Evolutionary conservation across 2,113 vertebrate genomes (phyloP).

Genomic region (Formicarius rufipectus): DNA sequence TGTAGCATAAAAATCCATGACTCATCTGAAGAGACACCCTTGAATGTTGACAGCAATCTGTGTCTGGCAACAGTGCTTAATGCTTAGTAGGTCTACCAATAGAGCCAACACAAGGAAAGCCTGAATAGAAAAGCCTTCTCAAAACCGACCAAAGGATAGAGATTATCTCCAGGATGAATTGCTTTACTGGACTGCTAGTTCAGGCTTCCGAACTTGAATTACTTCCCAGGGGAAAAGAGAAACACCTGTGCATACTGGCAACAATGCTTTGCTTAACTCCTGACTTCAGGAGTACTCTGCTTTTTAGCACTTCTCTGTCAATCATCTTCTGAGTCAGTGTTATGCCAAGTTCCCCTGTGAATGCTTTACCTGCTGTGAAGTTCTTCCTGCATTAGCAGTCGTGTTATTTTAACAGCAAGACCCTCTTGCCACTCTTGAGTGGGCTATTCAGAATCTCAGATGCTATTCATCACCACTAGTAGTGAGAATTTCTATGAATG

Average conservation of each 20-base stretch:
- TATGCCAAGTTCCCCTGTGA: background rate
- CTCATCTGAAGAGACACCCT: background rate
- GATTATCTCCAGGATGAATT: background rate
- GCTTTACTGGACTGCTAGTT: background rate
- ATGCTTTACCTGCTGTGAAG: background rate
- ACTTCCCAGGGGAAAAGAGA: background rate
- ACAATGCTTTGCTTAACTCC: background rate
- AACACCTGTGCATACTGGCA: background rate
- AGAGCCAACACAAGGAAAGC: background rate
- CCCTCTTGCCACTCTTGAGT: background rate
- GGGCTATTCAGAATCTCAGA: background rate
- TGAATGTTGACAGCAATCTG: background rate
- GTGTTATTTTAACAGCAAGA: background rate
- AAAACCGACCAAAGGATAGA: background rate
- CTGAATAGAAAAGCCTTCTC: background rate
- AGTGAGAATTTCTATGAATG: background rate
- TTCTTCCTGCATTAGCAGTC: background rate
- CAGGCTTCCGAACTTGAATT: background rate
- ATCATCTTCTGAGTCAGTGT: background rate
- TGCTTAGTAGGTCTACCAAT: background rate
- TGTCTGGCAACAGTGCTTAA: background rate
- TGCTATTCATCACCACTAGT: background rate
- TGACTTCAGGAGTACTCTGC: background rate
- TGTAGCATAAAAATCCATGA: background rate
- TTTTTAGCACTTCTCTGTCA: background rate